phyloP scores from a whole-genome alignment of 2,113 vertebrate genomes.

The Sorex fumeus region DNA sequence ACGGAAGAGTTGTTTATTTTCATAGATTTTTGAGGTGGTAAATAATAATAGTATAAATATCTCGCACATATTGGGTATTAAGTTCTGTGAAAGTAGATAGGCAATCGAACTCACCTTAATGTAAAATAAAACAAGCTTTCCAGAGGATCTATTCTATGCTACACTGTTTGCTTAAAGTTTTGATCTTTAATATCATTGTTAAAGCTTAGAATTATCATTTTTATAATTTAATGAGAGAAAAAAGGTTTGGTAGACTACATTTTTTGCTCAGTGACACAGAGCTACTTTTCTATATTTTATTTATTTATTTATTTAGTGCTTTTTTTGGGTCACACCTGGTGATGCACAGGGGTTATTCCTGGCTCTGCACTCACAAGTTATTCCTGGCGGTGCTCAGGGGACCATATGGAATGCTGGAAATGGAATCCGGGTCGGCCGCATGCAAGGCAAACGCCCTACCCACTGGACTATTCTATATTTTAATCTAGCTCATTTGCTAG shows the following conservation, averaged over 20 bases:
- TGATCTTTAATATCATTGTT: background rate
- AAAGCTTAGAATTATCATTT: background rate
- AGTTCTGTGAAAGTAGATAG: background rate
- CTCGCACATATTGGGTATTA: background rate
- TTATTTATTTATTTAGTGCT: too few relatives aligned
- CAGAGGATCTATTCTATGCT: background rate
- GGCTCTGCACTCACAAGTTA: too few relatives aligned
- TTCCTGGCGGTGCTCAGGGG: too few relatives aligned
- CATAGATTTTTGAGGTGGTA: background rate
- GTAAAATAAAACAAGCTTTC: background rate
- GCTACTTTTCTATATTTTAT: background rate
- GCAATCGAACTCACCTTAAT: background rate
- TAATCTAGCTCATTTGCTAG: background rate
- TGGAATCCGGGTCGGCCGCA: too few relatives aligned
- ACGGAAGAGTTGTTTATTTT: background rate
- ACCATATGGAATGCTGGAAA: too few relatives aligned
- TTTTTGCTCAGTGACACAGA: background rate
- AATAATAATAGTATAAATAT: background rate
- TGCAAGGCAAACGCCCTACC: too few relatives aligned
- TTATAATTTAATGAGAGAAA: background rate
- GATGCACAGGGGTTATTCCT: too few relatives aligned
- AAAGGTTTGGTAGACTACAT: background rate
- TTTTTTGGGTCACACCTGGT: too few relatives aligned
- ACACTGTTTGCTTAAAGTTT: background rate
- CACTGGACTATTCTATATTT: background rate